Conservation (phyloP, 2,113 vertebrate genomes). For the Vulpes ferrilata region DNA sequence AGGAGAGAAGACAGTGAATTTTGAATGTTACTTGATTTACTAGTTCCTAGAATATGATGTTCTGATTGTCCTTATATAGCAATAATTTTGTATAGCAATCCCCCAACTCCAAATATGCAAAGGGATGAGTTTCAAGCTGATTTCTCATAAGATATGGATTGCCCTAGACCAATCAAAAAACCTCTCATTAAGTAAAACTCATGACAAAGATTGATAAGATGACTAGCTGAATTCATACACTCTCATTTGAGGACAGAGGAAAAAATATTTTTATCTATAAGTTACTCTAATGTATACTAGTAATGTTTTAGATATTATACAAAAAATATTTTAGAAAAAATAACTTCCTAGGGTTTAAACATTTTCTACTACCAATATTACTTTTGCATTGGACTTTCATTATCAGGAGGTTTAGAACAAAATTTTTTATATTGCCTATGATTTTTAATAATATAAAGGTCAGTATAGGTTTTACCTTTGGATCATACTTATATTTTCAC, state of each 20-base stretch:
- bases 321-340: background rate
- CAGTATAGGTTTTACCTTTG: background rate
- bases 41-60: background rate
- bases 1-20: background rate
- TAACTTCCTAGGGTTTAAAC: background rate
- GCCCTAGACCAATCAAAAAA: background rate
- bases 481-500: slow-evolving; percentile 16
- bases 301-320: background rate
- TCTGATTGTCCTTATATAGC: background rate
- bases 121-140: background rate
- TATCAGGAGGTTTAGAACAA: background rate
- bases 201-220: background rate
- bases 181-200: slow-evolving; percentile 4
- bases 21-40: background rate
- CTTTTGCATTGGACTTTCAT: slow-evolving; percentile 11
- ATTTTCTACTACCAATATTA: background rate
- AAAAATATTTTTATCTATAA: background rate
- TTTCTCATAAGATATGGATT: background rate
- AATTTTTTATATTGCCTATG: background rate
- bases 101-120: background rate
- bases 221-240: background rate
- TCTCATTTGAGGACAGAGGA: background rate
- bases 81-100: background rate
- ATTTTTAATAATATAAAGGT: slow-evolving; percentile 63
- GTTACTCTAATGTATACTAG: background rate